phyloP scores from a whole-genome alignment of 2,888 invertebrate species.

The Metallyticus violacea region DNA sequence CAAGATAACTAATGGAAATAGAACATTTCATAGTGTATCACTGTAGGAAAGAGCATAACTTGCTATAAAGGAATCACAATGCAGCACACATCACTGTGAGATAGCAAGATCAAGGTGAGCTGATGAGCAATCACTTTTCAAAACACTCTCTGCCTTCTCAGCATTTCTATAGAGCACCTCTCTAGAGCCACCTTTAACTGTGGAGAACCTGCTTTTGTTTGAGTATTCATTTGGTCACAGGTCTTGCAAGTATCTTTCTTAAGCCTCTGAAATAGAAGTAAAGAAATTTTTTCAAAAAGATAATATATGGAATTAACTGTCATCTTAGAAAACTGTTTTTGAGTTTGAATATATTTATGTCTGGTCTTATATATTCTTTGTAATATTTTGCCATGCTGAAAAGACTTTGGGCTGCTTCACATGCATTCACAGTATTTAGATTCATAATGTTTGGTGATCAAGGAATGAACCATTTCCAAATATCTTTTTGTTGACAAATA shows the following conservation, averaged over 20 bases:
- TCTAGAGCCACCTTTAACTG: not conserved
- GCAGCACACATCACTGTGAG: slow-evolving; percentile 35
- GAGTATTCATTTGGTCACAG: not conserved
- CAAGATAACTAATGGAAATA: slow-evolving; percentile 38
- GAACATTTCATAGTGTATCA: slow-evolving; percentile 40
- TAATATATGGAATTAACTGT: not conserved
- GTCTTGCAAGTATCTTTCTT: not conserved
- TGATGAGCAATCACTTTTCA: slow-evolving; percentile 19
- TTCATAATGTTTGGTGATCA: too few species aligned
- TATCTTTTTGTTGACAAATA: too few species aligned
- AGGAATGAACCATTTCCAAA: too few species aligned
- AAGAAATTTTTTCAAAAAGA: not conserved
- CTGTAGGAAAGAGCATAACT: slow-evolving; percentile 39
- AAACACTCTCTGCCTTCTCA: slow-evolving; percentile 21
- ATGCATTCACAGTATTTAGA: too few species aligned
- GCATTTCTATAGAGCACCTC: slow-evolving; percentile 28
- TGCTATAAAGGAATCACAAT: slow-evolving; percentile 39
- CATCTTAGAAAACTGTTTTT: not conserved
- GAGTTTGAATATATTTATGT: not conserved
- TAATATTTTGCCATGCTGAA: not conserved
- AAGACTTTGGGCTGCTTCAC: not conserved
- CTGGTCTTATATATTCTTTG: not conserved
- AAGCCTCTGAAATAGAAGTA: not conserved
- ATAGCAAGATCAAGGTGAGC: slow-evolving; percentile 22
- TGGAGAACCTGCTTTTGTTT: not conserved